A percentile compares a stretch with the other conserved stretches of the same genome.
Conservation (phyloP, 2,113 vertebrate genomes). For the Macrotus californicus region DNA sequence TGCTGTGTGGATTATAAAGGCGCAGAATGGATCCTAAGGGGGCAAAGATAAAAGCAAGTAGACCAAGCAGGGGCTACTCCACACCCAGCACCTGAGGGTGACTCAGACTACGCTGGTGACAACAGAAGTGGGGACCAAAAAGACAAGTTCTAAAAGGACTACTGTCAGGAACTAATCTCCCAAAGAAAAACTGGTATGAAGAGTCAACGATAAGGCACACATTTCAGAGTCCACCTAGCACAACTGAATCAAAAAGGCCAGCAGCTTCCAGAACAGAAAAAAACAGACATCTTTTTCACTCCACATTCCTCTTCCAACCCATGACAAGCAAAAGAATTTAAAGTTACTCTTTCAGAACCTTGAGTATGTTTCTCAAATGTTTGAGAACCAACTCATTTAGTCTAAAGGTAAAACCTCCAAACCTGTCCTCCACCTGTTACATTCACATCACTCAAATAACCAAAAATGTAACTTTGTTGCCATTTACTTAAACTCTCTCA, state of each 20-base stretch:
- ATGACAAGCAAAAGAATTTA: background rate
- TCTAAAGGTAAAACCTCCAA: background rate
- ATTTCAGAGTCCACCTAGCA: background rate
- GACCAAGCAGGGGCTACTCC: background rate
- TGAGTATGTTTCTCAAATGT: background rate
- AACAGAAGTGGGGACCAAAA: background rate
- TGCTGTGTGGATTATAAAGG: background rate
- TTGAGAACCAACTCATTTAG: background rate
- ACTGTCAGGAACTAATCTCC: background rate
- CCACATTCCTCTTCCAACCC: background rate
- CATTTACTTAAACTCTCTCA: background rate
- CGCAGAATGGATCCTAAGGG: background rate
- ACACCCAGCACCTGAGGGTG: background rate
- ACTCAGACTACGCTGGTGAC: background rate
- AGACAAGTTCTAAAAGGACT: background rate
- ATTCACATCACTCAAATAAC: background rate
- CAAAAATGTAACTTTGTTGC: background rate
- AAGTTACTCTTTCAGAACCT: constrained; percentile 2
- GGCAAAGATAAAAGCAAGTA: background rate
- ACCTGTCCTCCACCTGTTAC: background rate
- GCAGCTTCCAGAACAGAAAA: background rate
- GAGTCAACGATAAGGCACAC: background rate
- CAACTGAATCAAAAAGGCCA: background rate
- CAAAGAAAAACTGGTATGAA: background rate
- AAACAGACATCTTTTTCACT: background rate